Evolutionary conservation across 2,888 invertebrate species (phyloP).

Genomic region (Microchrysa polita): DNA sequence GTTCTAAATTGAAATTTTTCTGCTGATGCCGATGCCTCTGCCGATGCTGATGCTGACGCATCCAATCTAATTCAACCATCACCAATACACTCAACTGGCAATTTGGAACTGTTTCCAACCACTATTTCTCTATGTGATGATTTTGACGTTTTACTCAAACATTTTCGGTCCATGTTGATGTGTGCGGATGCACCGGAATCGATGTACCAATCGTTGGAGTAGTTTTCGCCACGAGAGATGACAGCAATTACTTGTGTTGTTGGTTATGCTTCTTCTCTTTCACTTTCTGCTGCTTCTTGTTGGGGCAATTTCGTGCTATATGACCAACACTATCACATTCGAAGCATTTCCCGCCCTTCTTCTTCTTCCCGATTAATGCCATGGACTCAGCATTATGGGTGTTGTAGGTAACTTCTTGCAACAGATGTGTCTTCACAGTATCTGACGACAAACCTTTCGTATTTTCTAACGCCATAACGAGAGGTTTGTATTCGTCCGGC

Average conservation of each 20-base stretch:
- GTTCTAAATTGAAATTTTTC: too few relatives aligned
- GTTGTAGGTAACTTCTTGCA: not conserved
- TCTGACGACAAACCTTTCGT: slow-evolving; percentile 38
- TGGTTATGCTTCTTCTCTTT: slow-evolving; percentile 35
- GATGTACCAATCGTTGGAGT: slow-evolving; percentile 55
- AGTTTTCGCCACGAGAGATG: slow-evolving; percentile 50
- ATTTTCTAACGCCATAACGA: slow-evolving; percentile 51
- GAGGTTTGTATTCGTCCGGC: slow-evolving; percentile 48
- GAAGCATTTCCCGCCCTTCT: slow-evolving; percentile 43
- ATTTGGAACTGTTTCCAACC: not conserved
- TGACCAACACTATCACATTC: slow-evolving; percentile 49
- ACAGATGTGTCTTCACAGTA: not conserved
- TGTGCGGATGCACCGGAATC: slow-evolving; percentile 55
- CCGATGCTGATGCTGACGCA: too few relatives aligned
- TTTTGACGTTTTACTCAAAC: slow-evolving; percentile 49
- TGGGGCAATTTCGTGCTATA: not conserved
- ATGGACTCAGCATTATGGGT: not conserved
- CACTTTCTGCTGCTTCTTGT: slow-evolving; percentile 42
- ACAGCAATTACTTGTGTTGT: too few relatives aligned
- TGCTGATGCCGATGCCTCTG: too few relatives aligned
- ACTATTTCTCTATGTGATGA: slow-evolving; percentile 12
- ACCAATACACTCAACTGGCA: not conserved
- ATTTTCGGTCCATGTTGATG: slow-evolving; percentile 49
- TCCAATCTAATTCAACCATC: too few relatives aligned
- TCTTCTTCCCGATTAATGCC: not conserved